These are phyloP conservation scores for Candidula unifasciata DNA, from an alignment of 2,888 invertebrate genomes.

Conservation along the genomic window DNA sequence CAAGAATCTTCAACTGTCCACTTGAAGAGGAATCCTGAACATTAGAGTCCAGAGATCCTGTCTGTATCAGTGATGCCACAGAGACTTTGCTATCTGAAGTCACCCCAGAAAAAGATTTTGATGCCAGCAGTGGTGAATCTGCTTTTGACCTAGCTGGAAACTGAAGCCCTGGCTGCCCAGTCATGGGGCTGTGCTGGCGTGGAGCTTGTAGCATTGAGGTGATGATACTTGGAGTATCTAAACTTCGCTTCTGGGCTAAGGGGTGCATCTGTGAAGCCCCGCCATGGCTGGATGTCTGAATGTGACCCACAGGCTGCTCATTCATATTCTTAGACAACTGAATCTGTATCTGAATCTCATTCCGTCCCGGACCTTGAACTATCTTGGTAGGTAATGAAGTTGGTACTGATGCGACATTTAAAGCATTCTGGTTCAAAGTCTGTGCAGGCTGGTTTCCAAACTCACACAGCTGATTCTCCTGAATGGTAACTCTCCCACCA, in stretches of 20 bases:
- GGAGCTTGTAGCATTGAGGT: constrained; percentile 48
- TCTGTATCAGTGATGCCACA: constrained; percentile 20
- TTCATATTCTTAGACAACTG: constrained; percentile 56
- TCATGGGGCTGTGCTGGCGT: constrained; percentile 41
- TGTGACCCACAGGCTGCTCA: constrained; percentile 39
- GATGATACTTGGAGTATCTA: constrained; percentile 74
- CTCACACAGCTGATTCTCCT: constrained; percentile 26
- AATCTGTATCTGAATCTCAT: constrained; percentile 70
- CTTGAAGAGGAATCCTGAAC: background rate
- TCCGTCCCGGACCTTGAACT: constrained; percentile 50
- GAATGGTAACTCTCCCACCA: constrained; percentile 35
- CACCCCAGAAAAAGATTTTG: constrained; percentile 31
- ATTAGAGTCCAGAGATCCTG: constrained; percentile 34
- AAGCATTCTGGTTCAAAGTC: background rate
- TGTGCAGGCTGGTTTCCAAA: background rate
- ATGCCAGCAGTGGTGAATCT: constrained; percentile 40
- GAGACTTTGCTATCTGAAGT: constrained; percentile 9
- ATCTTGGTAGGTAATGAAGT: constrained; percentile 52
- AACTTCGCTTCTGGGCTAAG: background rate
- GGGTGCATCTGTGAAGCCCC: background rate
- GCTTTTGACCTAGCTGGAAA: constrained; percentile 40
- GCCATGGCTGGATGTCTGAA: constrained; percentile 1
- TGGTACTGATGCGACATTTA: constrained; percentile 22
- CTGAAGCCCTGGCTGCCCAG: constrained; percentile 53
- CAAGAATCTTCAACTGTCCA: constrained; percentile 25